Evolutionary conservation across 2,113 vertebrate genomes (phyloP).

Genomic region (Piaya cayana): DNA sequence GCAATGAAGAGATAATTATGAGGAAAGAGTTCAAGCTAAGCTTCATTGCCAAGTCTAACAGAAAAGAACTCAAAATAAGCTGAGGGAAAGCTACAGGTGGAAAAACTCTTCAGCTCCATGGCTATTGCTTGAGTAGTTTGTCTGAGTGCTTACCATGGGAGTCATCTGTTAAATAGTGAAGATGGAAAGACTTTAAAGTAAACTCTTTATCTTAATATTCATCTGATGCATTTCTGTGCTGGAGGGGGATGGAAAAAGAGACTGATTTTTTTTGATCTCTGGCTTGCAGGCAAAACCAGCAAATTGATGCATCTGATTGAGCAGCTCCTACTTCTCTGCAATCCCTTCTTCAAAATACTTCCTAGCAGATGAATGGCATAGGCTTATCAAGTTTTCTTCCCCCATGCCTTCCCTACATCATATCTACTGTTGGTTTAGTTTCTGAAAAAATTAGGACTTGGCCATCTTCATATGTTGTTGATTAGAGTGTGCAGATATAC

Average conservation of each 20-base stretch:
- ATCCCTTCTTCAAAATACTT: neutral
- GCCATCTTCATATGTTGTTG: neutral
- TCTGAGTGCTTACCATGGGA: neutral
- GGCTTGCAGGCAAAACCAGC: neutral
- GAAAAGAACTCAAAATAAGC: neutral
- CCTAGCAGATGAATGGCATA: fast-evolving
- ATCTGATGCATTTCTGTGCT: neutral
- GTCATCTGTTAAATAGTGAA: neutral
- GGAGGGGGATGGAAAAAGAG: neutral
- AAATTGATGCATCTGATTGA: neutral
- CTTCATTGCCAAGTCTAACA: neutral
- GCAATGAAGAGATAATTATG: neutral
- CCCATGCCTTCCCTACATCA: neutral
- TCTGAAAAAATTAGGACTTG: neutral
- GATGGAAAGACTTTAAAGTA: neutral
- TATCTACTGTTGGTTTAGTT: neutral
- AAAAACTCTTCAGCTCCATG: neutral
- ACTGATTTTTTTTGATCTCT: neutral
- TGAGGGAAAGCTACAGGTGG: neutral
- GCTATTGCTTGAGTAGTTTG: neutral
- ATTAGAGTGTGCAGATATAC: neutral
- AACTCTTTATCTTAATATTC: neutral
- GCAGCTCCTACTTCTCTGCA: neutral
- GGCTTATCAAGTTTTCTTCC: neutral
- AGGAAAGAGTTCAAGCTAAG: neutral